These are phyloP conservation scores for Falcunculus frontatus DNA, from an alignment of 2,113 vertebrate genomes.

Conservation along the genomic window DNA sequence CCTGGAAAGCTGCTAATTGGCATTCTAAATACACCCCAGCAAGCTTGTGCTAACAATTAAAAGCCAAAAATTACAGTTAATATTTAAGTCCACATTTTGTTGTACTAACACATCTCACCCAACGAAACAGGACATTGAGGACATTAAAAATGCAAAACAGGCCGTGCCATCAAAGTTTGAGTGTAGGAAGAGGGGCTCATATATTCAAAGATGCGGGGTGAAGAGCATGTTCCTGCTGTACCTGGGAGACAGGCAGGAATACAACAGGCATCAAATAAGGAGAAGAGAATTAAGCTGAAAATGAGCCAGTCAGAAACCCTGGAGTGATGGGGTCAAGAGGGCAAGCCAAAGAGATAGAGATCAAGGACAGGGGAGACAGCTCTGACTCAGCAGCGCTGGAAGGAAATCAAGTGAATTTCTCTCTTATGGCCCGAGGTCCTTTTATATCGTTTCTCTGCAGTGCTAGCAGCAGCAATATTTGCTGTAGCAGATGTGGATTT, in stretches of 20 bases:
- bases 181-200: not conserved
- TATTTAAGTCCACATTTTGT: not conserved
- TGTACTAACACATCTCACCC: not conserved
- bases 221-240: not conserved
- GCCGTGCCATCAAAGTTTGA: not conserved
- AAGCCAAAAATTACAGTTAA: not conserved
- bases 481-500: constrained; percentile 23
- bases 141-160: not conserved
- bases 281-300: not conserved
- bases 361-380: not conserved
- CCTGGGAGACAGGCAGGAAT: not conserved
- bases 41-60: not conserved
- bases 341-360: not conserved
- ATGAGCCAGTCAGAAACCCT: not conserved
- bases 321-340: not conserved
- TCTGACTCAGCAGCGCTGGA: constrained; percentile 1
- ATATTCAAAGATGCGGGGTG: not conserved
- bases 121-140: not conserved
- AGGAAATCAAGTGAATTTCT: constrained; percentile 22
- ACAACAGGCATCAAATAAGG: not conserved
- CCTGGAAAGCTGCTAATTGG: not conserved
- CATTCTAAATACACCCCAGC: not conserved
- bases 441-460: constrained; percentile 17
- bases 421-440: not conserved
- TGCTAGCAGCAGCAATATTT: constrained; percentile 31